A percentile compares a stretch with the other conserved stretches of the same genome.
Evolutionary conservation across 1,140 invertebrate genomes (phyloP).

Genomic region (Ephestia elutella): DNA sequence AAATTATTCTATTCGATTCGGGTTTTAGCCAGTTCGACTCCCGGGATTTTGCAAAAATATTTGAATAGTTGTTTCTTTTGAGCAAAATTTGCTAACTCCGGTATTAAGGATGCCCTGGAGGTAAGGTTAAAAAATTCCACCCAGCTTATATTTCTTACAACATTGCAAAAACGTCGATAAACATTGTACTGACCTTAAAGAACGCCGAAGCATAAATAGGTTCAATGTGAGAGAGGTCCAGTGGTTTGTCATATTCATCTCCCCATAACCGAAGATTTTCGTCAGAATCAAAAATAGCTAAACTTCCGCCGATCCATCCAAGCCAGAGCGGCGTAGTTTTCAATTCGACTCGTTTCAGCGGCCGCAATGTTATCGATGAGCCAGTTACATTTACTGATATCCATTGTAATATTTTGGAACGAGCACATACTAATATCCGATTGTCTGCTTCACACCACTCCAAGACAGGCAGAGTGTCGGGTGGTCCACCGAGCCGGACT

Average conservation of each 20-base stretch:
- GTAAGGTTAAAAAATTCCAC: too few relatives aligned
- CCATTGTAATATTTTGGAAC: constrained; percentile 53
- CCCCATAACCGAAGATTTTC: constrained; percentile 93
- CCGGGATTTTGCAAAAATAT: too few relatives aligned
- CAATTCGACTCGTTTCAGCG: constrained; percentile 78
- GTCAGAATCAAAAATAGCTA: constrained; percentile 88
- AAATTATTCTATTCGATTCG: too few relatives aligned
- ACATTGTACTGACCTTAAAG: constrained; percentile 81
- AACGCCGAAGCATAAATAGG: constrained; percentile 94
- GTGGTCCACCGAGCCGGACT: constrained; percentile 68
- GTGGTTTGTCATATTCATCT: constrained; percentile 88
- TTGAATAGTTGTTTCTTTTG: too few relatives aligned
- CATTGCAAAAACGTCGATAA: too few relatives aligned
- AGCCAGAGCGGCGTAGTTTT: constrained; percentile 90
- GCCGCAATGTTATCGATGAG: constrained; percentile 87
- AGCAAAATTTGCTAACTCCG: too few relatives aligned
- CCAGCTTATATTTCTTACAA: too few relatives aligned
- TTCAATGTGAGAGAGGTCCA: constrained; percentile 88
- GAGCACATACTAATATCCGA: constrained; percentile 50
- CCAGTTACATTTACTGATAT: constrained; percentile 78
- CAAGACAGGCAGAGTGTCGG: constrained; percentile 87
- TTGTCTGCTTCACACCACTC: constrained; percentile 80
- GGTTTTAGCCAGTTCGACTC: too few relatives aligned
- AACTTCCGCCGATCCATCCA: constrained; percentile 91
- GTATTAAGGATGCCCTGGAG: too few relatives aligned